Evolutionary conservation across 1,140 invertebrate species (phyloP).

Genomic region (Cylas formicarius): DNA sequence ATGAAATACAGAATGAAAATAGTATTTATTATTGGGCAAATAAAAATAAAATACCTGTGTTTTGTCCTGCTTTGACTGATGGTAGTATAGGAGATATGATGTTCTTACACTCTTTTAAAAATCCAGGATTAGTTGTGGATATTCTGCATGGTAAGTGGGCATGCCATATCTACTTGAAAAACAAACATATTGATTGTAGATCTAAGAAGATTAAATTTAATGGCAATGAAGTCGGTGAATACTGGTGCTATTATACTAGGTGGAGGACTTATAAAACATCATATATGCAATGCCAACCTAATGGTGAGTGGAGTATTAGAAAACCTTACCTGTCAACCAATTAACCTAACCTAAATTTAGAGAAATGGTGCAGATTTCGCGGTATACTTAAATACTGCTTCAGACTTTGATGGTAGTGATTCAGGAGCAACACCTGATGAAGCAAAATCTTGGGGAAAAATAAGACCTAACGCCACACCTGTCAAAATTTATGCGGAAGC

Average conservation of each 20-base stretch:
- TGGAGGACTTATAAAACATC: constrained; percentile 97
- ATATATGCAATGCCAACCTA: constrained; percentile 96
- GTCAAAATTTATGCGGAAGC: constrained; percentile 96
- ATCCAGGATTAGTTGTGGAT: constrained; percentile 88
- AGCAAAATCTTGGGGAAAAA: constrained; percentile 98
- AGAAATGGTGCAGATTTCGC: constrained; percentile 97
- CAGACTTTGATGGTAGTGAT: constrained; percentile 98
- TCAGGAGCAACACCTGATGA: constrained; percentile 96
- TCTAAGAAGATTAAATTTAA: constrained; percentile 81
- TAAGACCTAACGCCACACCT: constrained; percentile 78
- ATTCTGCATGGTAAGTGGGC: constrained; percentile 70
- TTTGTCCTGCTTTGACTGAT: constrained; percentile 96
- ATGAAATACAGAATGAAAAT: constrained; percentile 82
- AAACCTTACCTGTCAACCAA: constrained; percentile 8
- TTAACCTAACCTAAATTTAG: constrained; percentile 44
- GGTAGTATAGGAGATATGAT: constrained; percentile 99
- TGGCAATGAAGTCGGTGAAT: constrained; percentile 89
- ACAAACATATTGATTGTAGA: constrained; percentile 49
- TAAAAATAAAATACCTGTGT: constrained; percentile 96
- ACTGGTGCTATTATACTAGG: constrained; percentile 97
- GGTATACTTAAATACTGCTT: constrained; percentile 95
- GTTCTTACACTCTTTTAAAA: constrained; percentile 94
- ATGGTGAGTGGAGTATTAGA: constrained; percentile 57
- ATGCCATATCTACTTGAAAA: neutral
- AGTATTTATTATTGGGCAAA: constrained; percentile 98